A percentile compares a stretch with the other conserved stretches of the same genome.
These are phyloP conservation scores for Vannuccia rotundouncinata DNA, from an alignment of 2,888 invertebrate species.

Conservation along the genomic window DNA sequence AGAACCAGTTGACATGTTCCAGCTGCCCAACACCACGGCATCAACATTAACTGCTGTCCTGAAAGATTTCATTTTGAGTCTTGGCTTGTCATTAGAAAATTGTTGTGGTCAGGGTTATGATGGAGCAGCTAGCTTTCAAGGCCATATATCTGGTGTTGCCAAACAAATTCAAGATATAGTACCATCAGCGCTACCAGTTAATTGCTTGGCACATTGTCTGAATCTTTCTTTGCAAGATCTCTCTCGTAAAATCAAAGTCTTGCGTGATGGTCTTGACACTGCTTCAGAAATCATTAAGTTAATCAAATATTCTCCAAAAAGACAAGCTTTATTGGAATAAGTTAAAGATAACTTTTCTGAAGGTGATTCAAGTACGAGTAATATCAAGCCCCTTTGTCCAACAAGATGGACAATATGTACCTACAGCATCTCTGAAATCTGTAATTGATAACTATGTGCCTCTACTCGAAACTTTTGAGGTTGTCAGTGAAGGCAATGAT, in stretches of 20 bases:
- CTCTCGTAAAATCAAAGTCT: neutral
- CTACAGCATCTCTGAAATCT: neutral
- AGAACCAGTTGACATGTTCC: neutral
- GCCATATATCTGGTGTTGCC: neutral
- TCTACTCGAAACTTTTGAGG: neutral
- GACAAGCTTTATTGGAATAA: neutral
- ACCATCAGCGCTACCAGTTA: neutral
- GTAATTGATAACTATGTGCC: neutral
- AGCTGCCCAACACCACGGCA: neutral
- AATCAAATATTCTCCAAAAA: neutral
- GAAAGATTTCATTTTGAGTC: neutral
- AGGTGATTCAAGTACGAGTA: neutral
- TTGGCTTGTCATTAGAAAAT: neutral
- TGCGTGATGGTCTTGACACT: neutral
- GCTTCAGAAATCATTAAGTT: neutral
- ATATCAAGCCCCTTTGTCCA: neutral
- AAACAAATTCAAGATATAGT: neutral
- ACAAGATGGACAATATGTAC: neutral
- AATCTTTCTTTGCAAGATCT: neutral
- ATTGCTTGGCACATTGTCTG: neutral
- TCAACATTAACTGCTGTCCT: neutral
- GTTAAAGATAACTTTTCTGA: neutral
- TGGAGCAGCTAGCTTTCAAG: neutral
- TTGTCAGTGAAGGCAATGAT: neutral
- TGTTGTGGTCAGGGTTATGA: neutral